These are phyloP conservation scores for Benthosema pterotum DNA, from an alignment of 2,797 vertebrate species.

Conservation along the genomic window DNA sequence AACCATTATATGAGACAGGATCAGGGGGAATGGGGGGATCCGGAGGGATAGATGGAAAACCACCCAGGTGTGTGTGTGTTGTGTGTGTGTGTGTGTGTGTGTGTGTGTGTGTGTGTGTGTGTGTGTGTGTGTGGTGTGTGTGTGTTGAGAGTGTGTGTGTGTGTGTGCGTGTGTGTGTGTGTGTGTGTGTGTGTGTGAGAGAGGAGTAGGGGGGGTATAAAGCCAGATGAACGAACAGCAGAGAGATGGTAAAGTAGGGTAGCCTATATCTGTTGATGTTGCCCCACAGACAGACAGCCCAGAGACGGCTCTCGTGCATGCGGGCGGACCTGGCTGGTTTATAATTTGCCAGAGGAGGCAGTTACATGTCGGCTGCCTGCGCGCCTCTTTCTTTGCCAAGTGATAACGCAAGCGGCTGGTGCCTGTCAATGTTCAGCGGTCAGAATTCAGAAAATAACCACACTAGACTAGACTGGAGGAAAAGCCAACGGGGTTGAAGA, in stretches of 20 bases:
- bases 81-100: not conserved
- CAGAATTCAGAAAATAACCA: slow-evolving; percentile 50
- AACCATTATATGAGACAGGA: too few relatives aligned
- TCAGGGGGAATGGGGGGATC: too few relatives aligned
- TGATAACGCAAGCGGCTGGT: slow-evolving; percentile 57
- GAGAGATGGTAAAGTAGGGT: not conserved
- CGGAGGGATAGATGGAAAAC: too few relatives aligned
- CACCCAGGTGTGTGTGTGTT: not conserved
- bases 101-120: slow-evolving; percentile 12
- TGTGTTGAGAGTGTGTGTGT: not conserved
- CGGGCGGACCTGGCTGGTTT: slow-evolving; percentile 5
- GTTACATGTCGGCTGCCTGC: not conserved
- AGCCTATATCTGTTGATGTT: too few relatives aligned
- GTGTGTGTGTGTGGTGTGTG: slow-evolving; percentile 4
- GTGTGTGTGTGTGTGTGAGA: slow-evolving; percentile 1
- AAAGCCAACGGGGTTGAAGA: slow-evolving; percentile 42
- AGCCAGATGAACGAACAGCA: not conserved
- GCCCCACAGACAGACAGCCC: too few relatives aligned
- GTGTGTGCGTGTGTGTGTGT: slow-evolving; percentile 9
- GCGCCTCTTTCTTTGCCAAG: slow-evolving; percentile 35
- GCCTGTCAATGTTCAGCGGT: slow-evolving; percentile 44
- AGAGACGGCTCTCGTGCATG: not conserved
- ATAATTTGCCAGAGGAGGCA: slow-evolving; percentile 16
- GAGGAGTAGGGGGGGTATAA: not conserved
- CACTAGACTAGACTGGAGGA: slow-evolving; percentile 25